Evolutionary conservation across 2,888 invertebrate genomes (phyloP).

Genomic region (Tholera decimalis): DNA sequence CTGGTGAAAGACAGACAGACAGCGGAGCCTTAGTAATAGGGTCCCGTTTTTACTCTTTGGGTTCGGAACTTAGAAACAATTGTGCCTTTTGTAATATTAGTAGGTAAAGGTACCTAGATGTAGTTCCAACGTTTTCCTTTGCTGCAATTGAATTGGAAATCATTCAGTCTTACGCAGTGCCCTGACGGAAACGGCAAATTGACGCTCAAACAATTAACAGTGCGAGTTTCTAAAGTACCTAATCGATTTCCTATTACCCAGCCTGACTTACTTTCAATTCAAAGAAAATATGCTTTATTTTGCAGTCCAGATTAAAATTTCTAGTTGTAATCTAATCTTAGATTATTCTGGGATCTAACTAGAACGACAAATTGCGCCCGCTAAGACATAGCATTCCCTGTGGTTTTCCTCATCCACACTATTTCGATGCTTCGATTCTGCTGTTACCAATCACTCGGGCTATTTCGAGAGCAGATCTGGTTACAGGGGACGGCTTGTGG

Average conservation of each 20-base stretch:
- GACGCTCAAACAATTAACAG: not conserved
- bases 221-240: too few relatives aligned
- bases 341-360: not conserved
- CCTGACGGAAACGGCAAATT: not conserved
- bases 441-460: not conserved
- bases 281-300: not conserved
- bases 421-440: not conserved
- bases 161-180: not conserved
- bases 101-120: too few relatives aligned
- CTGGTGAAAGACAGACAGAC: too few relatives aligned
- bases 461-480: slow-evolving; percentile 19
- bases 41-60: too few relatives aligned
- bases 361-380: too few relatives aligned
- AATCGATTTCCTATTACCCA: not conserved
- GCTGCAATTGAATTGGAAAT: not conserved
- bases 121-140: not conserved
- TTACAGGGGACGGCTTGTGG: slow-evolving; percentile 2
- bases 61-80: too few relatives aligned
- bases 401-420: not conserved
- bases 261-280: not conserved
- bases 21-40: too few relatives aligned
- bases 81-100: too few relatives aligned
- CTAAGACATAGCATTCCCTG: not conserved
- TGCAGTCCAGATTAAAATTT: not conserved
- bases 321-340: not conserved